phyloP scores from a whole-genome alignment of 2,797 vertebrate genomes.

The Phylloscopus collybita region DNA sequence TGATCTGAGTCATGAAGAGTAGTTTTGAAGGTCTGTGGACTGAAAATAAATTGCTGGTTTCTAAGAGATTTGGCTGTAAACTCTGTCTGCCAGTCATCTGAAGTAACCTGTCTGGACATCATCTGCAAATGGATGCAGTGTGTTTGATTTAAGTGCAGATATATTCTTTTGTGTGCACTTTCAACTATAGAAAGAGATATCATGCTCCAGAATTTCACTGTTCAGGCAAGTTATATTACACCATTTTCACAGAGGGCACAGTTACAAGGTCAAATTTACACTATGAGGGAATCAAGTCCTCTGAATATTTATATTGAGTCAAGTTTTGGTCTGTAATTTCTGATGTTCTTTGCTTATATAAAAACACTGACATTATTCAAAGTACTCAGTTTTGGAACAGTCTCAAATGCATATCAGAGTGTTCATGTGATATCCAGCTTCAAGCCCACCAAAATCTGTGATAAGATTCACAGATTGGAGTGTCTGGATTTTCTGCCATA shows the following conservation, averaged over 20 bases:
- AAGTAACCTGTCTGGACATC: background rate
- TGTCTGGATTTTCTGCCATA: background rate
- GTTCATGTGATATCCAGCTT: background rate
- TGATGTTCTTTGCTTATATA: background rate
- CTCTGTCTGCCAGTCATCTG: constrained; percentile 8
- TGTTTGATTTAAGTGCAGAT: background rate
- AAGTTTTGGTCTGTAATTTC: background rate
- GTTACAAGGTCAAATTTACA: background rate
- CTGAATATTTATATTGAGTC: background rate
- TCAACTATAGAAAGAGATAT: background rate
- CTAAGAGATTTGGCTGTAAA: background rate
- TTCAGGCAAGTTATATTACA: background rate
- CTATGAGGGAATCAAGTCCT: background rate
- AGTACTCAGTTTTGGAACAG: background rate
- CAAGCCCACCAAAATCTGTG: background rate
- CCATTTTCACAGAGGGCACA: background rate
- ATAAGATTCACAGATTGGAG: background rate
- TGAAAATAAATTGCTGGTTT: constrained; percentile 33
- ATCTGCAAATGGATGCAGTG: background rate
- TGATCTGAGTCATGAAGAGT: background rate
- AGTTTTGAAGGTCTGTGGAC: background rate
- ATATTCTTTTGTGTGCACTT: background rate
- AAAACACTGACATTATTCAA: background rate
- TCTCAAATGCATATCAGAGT: background rate
- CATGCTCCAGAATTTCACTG: background rate